Evolutionary conservation across 2,888 invertebrate species (phyloP).

Genomic region (Timema cristinae): DNA sequence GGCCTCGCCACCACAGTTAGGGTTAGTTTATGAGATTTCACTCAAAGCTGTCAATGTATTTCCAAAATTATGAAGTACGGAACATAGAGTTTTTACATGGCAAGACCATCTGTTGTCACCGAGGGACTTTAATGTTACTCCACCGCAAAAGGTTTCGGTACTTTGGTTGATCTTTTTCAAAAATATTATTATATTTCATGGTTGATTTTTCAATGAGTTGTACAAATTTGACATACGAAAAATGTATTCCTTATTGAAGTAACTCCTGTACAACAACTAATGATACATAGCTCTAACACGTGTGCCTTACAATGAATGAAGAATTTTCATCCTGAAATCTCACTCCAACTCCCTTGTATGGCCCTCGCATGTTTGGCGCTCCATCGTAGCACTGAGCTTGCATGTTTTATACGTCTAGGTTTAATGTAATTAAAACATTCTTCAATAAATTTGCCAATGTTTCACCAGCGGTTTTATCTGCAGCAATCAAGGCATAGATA

Average conservation of each 20-base stretch:
- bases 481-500: constrained; percentile 7
- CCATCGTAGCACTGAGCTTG: constrained; percentile 9
- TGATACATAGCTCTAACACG: background rate
- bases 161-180: constrained; percentile 1
- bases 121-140: constrained; percentile 4
- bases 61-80: background rate
- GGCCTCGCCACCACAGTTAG: constrained; percentile 3
- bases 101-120: constrained; percentile 8
- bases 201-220: constrained; percentile 10
- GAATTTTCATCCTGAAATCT: background rate
- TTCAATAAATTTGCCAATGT: constrained; percentile 9
- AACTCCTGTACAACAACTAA: background rate
- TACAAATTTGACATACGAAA: background rate
- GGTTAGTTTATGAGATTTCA: constrained; percentile 2
- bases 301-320: constrained; percentile 10
- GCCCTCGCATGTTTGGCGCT: background rate
- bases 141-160: background rate
- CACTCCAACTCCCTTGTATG: background rate
- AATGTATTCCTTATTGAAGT: constrained; percentile 7
- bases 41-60: background rate
- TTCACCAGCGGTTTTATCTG: constrained; percentile 7
- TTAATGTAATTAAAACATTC: background rate
- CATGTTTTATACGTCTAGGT: background rate
- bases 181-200: background rate
- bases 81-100: background rate